Conservation (phyloP, 2,797 vertebrate genomes). For the Bradypodion ventrale region DNA sequence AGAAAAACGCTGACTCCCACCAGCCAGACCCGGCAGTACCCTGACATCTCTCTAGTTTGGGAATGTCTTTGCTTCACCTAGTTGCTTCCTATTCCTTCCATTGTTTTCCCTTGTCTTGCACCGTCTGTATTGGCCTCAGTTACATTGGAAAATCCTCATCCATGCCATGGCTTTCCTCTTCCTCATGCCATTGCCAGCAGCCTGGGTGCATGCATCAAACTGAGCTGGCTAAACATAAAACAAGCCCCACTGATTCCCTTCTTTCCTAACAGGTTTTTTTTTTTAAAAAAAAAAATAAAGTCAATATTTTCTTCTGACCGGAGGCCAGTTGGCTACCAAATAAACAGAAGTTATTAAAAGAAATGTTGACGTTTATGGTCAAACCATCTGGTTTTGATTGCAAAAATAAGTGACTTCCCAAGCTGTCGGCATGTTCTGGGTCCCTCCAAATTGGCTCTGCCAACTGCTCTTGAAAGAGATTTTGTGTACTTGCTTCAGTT, state of each 20-base stretch:
- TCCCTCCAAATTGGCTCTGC: constrained; percentile 37
- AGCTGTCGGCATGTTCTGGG: constrained; percentile 6
- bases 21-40: not conserved
- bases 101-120: not conserved
- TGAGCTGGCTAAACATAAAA: not conserved
- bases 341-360: constrained; percentile 10
- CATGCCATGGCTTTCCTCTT: not conserved
- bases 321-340: constrained; percentile 4
- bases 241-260: not conserved
- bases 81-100: no score
- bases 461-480: constrained; percentile 34
- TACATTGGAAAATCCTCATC: not conserved
- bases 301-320: constrained; percentile 17
- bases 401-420: constrained; percentile 33
- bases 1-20: not conserved
- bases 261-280: not conserved
- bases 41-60: not conserved
- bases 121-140: not conserved
- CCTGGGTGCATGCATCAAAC: not conserved
- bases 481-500: constrained; percentile 18
- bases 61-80: not conserved
- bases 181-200: not conserved
- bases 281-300: no score
- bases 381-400: constrained; percentile 34
- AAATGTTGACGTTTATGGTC: constrained; percentile 10